Evolutionary conservation across 2,113 vertebrate genomes (phyloP).

Genomic region (Pteruthius melanotis): DNA sequence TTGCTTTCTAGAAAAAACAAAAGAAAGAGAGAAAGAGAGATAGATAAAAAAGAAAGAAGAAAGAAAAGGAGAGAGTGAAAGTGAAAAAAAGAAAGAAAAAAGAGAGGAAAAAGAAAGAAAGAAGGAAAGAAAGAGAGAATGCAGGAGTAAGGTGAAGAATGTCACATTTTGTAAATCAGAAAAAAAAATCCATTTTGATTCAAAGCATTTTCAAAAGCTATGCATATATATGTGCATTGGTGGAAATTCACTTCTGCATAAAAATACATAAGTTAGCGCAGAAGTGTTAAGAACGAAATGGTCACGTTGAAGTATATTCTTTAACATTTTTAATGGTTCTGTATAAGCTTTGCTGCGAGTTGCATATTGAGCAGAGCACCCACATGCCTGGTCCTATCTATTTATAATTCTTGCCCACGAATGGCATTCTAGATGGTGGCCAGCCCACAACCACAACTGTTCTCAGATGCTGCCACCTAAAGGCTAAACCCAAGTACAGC

Average conservation of each 20-base stretch:
- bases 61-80: background rate
- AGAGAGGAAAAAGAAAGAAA: no score
- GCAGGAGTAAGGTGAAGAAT: background rate
- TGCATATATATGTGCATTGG: background rate
- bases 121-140: background rate
- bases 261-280: background rate
- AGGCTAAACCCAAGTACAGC: slow-evolving; percentile 41
- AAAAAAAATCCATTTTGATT: background rate
- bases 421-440: background rate
- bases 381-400: background rate
- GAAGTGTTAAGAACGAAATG: background rate
- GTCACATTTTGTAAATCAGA: background rate
- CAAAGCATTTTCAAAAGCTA: background rate
- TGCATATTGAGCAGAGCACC: background rate
- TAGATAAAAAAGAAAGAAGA: no score
- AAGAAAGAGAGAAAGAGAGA: rapidly evolving
- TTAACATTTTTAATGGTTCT: background rate
- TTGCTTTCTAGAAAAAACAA: background rate
- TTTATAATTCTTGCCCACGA: background rate
- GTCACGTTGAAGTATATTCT: background rate
- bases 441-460: slow-evolving; percentile 21
- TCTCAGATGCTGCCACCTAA: slow-evolving; percentile 77
- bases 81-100: no score
- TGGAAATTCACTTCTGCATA: background rate
- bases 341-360: background rate